Conservation (phyloP, 2,888 invertebrate genomes). For the Barypeithes pellucidus region DNA sequence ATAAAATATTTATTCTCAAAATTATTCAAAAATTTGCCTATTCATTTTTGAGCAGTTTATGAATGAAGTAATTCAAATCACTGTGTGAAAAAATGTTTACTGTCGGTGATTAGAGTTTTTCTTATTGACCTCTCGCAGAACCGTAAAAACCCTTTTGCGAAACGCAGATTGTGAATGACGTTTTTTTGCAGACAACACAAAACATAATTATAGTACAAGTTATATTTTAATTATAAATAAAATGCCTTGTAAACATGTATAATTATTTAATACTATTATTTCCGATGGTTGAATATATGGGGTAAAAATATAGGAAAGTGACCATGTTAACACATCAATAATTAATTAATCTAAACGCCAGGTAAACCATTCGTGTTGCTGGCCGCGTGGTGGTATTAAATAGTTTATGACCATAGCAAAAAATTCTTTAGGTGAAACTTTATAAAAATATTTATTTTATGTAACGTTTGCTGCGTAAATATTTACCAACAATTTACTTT, state of each 20-base stretch:
- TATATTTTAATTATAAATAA: constrained; percentile 21
- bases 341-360: constrained; percentile 38
- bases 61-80: no score
- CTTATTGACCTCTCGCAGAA: no score
- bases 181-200: no score
- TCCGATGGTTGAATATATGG: constrained; percentile 66
- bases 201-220: constrained; percentile 5
- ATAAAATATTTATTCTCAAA: no score
- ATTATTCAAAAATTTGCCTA: no score
- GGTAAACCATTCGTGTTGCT: constrained; percentile 11
- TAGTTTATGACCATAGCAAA: constrained; percentile 33
- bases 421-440: constrained; percentile 51
- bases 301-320: constrained; percentile 60
- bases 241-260: background rate
- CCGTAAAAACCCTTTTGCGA: no score
- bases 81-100: no score
- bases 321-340: constrained; percentile 55
- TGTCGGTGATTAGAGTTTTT: no score
- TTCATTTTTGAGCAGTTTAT: no score
- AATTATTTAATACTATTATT: constrained; percentile 57
- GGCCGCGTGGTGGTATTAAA: background rate
- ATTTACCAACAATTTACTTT: constrained; percentile 24
- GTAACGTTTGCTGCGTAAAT: constrained; percentile 36
- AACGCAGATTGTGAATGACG: no score
- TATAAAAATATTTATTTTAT: constrained; percentile 46